Percentiles rank a stretch among this genome's conserved stretches.
Evolutionary conservation across 2,113 vertebrate genomes (phyloP).

Genomic region (Drymodes brunneopygia): DNA sequence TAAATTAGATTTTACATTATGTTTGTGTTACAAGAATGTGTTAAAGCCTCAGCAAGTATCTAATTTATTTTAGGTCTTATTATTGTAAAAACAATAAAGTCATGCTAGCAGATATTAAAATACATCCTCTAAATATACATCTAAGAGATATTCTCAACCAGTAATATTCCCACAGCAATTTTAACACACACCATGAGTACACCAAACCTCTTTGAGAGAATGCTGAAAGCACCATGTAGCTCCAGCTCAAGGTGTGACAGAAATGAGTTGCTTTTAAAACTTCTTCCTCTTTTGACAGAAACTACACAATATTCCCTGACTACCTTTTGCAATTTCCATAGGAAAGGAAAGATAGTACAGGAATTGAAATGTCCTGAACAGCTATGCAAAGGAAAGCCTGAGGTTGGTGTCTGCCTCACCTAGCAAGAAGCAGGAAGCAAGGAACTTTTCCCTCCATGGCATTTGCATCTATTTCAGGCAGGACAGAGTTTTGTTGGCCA

Average conservation of each 20-base stretch:
- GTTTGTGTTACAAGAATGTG: not conserved
- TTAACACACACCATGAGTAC: not conserved
- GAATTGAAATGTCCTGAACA: not conserved
- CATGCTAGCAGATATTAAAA: constrained; percentile 19
- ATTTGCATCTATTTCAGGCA: not conserved
- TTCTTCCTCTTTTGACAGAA: not conserved
- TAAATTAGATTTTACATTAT: constrained; percentile 3
- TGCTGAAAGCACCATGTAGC: not conserved
- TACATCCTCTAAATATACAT: not conserved
- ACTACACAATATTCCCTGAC: not conserved
- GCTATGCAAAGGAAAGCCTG: not conserved
- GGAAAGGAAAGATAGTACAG: not conserved
- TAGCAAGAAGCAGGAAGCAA: rapidly evolving
- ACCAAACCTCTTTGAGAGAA: not conserved
- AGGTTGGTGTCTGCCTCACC: not conserved
- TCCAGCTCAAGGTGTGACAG: not conserved
- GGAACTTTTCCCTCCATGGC: not conserved
- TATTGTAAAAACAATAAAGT: constrained; percentile 20
- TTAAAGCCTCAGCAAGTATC: not conserved
- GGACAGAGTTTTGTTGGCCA: not conserved
- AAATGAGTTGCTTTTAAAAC: not conserved
- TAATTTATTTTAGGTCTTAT: not conserved
- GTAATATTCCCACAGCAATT: not conserved
- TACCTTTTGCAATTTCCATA: not conserved
- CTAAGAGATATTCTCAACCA: not conserved